Evolutionary conservation across 2,888 invertebrate species (phyloP).

Genomic region (Carcina quercana): DNA sequence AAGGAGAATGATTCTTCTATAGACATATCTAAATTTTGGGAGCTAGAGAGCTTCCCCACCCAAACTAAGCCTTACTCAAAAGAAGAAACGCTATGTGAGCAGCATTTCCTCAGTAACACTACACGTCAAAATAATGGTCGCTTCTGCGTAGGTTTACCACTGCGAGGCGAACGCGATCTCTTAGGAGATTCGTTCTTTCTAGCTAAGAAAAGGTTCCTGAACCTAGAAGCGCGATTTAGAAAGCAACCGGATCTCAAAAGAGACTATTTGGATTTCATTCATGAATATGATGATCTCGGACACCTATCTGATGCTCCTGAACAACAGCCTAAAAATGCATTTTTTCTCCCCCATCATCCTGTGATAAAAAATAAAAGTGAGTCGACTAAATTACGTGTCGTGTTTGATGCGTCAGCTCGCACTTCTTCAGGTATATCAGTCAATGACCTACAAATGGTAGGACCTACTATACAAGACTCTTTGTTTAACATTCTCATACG

Average conservation of each 20-base stretch:
- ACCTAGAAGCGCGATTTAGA: conserved; percentile 1
- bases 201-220: not conserved
- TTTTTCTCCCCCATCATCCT: not conserved
- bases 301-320: not conserved
- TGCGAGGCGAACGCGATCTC: too few species aligned
- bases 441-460: not conserved
- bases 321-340: not conserved
- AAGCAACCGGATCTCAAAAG: not conserved
- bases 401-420: not conserved
- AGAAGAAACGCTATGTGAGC: too few species aligned
- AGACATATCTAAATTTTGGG: too few species aligned
- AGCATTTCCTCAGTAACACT: too few species aligned
- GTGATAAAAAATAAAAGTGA: not conserved
- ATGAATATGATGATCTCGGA: not conserved
- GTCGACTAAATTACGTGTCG: not conserved
- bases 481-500: conserved; percentile 1
- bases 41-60: too few species aligned
- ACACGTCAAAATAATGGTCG: too few species aligned
- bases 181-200: too few species aligned
- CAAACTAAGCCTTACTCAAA: too few species aligned
- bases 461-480: not conserved
- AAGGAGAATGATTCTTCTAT: too few species aligned
- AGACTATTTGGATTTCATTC: not conserved
- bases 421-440: not conserved
- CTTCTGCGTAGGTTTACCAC: too few species aligned